Conservation (phyloP, 2,113 vertebrate genomes). For the Pavo muticus region DNA sequence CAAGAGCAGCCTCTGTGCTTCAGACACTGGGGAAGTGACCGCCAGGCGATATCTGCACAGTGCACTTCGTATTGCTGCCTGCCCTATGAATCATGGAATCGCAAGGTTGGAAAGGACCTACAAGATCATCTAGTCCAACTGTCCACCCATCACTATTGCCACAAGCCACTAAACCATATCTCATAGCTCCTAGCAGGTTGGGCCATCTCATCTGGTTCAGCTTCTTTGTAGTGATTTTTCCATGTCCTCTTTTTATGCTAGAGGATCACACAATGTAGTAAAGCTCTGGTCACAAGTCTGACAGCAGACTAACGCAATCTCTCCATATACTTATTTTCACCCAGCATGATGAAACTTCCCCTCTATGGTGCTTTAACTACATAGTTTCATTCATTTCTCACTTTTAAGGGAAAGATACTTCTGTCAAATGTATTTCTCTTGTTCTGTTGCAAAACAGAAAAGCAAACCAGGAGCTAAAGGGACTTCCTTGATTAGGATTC, state of each 20-base stretch:
- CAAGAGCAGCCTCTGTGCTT: not conserved
- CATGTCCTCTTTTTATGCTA: not conserved
- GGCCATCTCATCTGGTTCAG: not conserved
- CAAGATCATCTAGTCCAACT: too few relatives aligned
- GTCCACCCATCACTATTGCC: too few relatives aligned
- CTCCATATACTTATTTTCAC: not conserved
- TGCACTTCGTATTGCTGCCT: not conserved
- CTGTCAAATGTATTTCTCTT: not conserved
- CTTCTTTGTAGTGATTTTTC: not conserved
- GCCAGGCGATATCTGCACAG: rapidly evolving
- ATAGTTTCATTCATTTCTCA: not conserved
- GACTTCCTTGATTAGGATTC: not conserved
- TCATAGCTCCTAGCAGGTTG: not conserved
- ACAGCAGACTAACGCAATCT: not conserved
- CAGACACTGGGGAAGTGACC: not conserved
- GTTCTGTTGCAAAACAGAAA: not conserved
- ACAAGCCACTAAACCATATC: too few relatives aligned
- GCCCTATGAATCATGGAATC: too few relatives aligned
- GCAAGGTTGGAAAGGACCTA: too few relatives aligned
- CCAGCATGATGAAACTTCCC: not conserved
- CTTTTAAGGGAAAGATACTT: not conserved
- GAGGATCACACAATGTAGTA: not conserved
- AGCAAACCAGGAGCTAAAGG: not conserved
- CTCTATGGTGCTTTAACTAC: not conserved
- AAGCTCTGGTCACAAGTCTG: not conserved